These are phyloP conservation scores for Setipinna tenuifilis DNA, from an alignment of 2,797 vertebrate genomes.

Conservation along the genomic window DNA sequence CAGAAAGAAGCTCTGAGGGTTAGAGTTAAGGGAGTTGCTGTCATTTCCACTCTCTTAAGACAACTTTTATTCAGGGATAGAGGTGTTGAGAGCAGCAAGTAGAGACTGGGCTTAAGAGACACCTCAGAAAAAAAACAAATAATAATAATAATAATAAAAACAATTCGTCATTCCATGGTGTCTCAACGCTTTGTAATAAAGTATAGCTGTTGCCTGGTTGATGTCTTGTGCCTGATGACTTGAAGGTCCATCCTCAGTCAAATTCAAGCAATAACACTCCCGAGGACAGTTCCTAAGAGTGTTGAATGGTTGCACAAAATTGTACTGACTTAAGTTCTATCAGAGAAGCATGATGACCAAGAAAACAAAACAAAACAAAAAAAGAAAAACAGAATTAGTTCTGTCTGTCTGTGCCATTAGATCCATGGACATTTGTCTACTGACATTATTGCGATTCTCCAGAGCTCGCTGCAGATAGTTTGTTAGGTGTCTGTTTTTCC, in stretches of 20 bases:
- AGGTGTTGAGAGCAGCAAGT: conserved; percentile 23
- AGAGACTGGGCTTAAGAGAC: conserved; percentile 5
- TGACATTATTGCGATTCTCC: conserved; percentile 21
- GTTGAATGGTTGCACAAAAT: background rate
- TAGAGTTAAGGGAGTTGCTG: background rate
- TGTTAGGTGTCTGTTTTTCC: background rate
- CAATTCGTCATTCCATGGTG: background rate
- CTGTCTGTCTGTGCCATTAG: background rate
- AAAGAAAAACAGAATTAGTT: background rate
- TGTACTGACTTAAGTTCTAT: conserved; percentile 5
- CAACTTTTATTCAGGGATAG: conserved; percentile 24
- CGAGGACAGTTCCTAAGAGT: background rate
- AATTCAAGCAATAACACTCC: background rate
- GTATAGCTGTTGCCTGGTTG: background rate
- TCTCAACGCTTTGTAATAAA: background rate
- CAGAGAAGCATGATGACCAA: background rate
- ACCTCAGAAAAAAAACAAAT: background rate
- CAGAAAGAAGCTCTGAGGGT: background rate
- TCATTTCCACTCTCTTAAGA: conserved; percentile 8
- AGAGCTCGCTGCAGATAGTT: background rate
- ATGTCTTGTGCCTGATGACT: background rate
- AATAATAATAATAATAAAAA: background rate
- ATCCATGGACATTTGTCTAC: background rate
- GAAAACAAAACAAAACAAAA: background rate
- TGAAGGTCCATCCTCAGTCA: background rate